Conservation (phyloP, 2,113 vertebrate species). For the Chlorodrepanis virens region DNA sequence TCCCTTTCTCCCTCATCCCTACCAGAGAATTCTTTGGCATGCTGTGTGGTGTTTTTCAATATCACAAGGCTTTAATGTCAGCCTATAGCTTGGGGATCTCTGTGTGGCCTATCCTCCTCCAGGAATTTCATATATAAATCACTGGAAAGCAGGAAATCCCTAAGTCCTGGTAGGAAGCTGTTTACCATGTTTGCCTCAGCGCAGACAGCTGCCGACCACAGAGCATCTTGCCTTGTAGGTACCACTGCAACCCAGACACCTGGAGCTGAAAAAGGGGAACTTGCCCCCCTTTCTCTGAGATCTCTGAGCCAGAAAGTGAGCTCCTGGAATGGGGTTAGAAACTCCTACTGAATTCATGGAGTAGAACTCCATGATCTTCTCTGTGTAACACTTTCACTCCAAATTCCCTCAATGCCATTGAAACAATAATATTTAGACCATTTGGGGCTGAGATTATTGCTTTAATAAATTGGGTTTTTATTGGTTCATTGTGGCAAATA, state of each 20-base stretch:
- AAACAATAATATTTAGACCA: slow-evolving; percentile 54
- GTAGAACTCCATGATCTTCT: not conserved
- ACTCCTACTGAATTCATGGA: not conserved
- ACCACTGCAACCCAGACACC: not conserved
- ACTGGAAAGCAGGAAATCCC: not conserved
- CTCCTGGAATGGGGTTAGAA: not conserved
- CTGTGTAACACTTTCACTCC: not conserved
- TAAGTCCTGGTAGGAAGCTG: not conserved
- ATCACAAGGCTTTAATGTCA: not conserved
- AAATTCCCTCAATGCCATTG: not conserved
- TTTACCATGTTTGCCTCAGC: not conserved
- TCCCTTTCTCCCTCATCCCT: not conserved
- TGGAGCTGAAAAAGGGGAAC: not conserved
- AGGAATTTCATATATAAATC: slow-evolving; percentile 22
- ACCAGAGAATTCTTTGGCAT: not conserved
- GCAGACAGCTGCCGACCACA: not conserved
- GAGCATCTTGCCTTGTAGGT: not conserved
- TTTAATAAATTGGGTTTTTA: slow-evolving; percentile 53
- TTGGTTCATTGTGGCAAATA: slow-evolving; percentile 60
- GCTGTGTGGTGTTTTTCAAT: not conserved
- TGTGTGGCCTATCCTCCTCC: not conserved
- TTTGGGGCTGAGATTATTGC: slow-evolving; percentile 57
- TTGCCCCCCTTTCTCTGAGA: not conserved
- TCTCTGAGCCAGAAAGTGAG: not conserved
- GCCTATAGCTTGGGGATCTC: not conserved